Conservation (phyloP, 2,888 invertebrate species). For the Platycheirus rosarum region DNA sequence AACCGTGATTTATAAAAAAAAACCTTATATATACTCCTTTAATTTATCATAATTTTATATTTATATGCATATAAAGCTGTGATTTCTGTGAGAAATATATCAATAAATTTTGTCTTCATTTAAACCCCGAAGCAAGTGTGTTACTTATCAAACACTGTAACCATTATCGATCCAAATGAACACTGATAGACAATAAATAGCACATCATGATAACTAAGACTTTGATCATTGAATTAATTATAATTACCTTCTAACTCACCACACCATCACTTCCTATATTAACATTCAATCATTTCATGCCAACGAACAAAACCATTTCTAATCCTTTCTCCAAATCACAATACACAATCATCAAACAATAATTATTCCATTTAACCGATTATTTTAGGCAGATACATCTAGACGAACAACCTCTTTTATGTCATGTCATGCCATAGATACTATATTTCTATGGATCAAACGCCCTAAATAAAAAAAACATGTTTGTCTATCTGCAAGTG, state of each 20-base stretch:
- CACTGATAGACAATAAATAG: background rate
- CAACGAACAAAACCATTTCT: background rate
- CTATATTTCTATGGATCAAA: background rate
- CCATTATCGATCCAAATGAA: no score
- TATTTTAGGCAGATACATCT: constrained; percentile 16
- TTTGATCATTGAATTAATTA: no score
- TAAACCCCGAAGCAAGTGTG: no score
- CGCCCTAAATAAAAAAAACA: no score
- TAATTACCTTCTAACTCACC: background rate
- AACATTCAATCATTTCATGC: background rate
- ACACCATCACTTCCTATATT: background rate
- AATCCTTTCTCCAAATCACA: constrained; percentile 11
- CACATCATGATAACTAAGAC: background rate
- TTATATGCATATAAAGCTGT: no score
- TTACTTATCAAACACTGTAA: no score
- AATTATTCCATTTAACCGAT: constrained; percentile 22
- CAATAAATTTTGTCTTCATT: no score
- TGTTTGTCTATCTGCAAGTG: no score
- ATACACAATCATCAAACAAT: background rate
- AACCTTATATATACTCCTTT: no score
- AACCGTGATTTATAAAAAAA: no score
- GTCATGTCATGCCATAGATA: constrained; percentile 1
- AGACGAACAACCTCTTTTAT: constrained; percentile 30
- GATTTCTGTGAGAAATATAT: no score
- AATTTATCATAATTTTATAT: no score